phyloP scores from a whole-genome alignment of 2,888 invertebrate species.

The Panzeria rudis region DNA sequence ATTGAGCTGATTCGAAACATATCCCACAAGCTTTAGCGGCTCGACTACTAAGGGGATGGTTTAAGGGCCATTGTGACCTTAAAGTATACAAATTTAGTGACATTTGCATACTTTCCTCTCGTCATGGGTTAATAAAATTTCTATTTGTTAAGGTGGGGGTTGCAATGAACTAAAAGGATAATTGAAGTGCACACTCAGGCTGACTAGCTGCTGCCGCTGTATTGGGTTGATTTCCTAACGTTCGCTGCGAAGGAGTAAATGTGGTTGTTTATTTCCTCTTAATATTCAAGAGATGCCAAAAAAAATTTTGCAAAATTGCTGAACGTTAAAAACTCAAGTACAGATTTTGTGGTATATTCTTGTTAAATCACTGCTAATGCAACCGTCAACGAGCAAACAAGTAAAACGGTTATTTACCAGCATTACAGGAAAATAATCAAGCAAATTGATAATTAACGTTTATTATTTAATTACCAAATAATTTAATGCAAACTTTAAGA shows the following conservation, averaged over 20 bases:
- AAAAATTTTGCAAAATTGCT: conserved; percentile 39
- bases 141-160: conserved; percentile 35
- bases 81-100: no score
- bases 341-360: conserved; percentile 68
- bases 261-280: conserved; percentile 33
- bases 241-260: conserved; percentile 28
- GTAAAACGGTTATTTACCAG: conserved; percentile 73
- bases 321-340: conserved; percentile 61
- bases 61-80: no score
- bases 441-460: conserved; percentile 35
- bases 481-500: conserved; percentile 19
- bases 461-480: conserved; percentile 24
- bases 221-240: conserved; percentile 36
- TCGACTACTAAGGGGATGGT: no score
- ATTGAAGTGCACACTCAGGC: conserved; percentile 60
- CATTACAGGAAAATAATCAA: conserved; percentile 1
- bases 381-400: conserved; percentile 82
- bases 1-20: no score
- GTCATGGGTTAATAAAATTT: conserved; percentile 28
- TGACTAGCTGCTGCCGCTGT: conserved; percentile 27
- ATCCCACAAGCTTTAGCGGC: no score
- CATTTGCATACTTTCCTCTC: neutral
- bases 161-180: conserved; percentile 67
- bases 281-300: conserved; percentile 34
- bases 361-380: conserved; percentile 76